Evolutionary conservation across 1,140 invertebrate species (phyloP), one percentile per base, ranked within the genome.

Genomic region (Saccostrea glomerata): DNA sequence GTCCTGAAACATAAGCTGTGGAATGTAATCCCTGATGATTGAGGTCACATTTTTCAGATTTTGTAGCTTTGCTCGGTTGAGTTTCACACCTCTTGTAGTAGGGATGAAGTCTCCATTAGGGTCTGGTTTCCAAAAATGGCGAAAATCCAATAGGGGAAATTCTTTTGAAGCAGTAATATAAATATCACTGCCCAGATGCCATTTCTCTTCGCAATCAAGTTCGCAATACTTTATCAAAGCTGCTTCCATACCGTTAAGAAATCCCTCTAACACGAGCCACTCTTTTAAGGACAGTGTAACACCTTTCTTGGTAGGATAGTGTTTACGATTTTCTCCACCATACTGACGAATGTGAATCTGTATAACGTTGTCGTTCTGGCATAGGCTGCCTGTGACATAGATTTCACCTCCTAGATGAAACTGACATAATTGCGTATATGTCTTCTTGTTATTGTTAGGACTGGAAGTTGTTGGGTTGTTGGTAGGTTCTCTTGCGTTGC

Each of bases 31-130:
- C n/a, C 66, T 70, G 25, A 70, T 70, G 66, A 70, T 30, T 7
- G 66, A 70, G 1, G 66, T 30, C n/a, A 70, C 23, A 5, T 70
- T 12, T 70, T 70, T 70, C 66, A 70, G 25, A 70, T 70, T 70
- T 70, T 70, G 66, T 23, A 70, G 66, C n/a, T 70, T 70, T 70
- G 66, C n/a, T 5, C 66, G 66, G 66, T 70, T 70, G 66, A 70
- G 25, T 70, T 70, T 70, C 66, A 70, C n/a, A 70, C 66, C 66
- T 70, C 66, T 70, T 70, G 25, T 70, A 25, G 66, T 70, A 30
- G 66, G 66, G 6, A 70, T 23, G 66, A 70, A 70, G 20, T 60
- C 13, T 60, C 58, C 58, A 60, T 23, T 70, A 70, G 66, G 66
- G n/a, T 70, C 66, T 25, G 66, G 25, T 70, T 70, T 70, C 66